Percentiles rank a stretch among this genome's conserved stretches.
phyloP scores from a whole-genome alignment of 2,888 invertebrate species.

The Amiota mariae region DNA sequence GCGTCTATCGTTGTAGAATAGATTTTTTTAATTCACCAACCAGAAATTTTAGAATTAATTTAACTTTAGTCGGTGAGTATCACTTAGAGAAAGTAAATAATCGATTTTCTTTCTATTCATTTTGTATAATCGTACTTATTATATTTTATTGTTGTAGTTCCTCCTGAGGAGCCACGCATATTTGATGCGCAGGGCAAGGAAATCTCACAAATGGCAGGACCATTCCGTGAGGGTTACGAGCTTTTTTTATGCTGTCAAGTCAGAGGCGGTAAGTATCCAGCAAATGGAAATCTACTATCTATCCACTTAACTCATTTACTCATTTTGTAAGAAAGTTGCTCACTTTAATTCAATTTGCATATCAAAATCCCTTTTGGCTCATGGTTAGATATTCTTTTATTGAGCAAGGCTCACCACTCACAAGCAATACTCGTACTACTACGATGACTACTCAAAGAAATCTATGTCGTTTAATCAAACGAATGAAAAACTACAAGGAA shows the following conservation, averaged over 20 bases:
- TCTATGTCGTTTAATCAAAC: constrained; percentile 2
- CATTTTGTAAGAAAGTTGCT: no score
- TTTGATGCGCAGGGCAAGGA: constrained; percentile 88
- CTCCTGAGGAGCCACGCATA: constrained; percentile 86
- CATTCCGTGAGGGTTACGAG: constrained; percentile 89
- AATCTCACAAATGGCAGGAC: constrained; percentile 85
- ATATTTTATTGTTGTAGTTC: constrained; percentile 76
- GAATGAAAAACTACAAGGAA: background rate
- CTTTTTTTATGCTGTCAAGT: constrained; percentile 89
- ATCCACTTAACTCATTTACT: no score
- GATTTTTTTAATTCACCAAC: constrained; percentile 93
- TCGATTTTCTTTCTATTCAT: background rate
- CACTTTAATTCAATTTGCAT: background rate
- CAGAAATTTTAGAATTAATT: constrained; percentile 87
- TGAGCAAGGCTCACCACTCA: background rate
- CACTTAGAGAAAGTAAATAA: constrained; percentile 23
- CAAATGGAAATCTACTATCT: background rate
- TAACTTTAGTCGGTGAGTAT: constrained; percentile 89
- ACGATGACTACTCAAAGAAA: background rate
- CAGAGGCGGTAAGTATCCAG: constrained; percentile 86
- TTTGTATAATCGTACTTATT: background rate
- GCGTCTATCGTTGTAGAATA: constrained; percentile 89
- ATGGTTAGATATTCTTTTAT: background rate
- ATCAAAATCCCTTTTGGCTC: background rate
- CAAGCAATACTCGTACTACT: background rate